phyloP scores from a whole-genome alignment of 2,113 vertebrate genomes.

The Xiphias gladius region DNA sequence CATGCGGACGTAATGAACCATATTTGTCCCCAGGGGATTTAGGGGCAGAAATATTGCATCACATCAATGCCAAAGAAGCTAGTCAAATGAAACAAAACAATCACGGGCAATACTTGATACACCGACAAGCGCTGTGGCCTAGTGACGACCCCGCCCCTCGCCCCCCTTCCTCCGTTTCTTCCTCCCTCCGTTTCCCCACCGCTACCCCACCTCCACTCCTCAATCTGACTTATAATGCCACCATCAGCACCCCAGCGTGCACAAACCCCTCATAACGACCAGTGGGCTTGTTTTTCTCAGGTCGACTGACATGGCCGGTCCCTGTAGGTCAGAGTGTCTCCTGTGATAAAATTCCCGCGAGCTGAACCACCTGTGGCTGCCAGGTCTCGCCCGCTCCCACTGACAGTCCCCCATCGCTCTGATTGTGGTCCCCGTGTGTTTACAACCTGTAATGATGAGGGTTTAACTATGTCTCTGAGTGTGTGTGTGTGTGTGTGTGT shows the following conservation, averaged over 20 bases:
- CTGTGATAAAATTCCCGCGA: slow-evolving; percentile 44
- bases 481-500: neutral
- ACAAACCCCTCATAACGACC: slow-evolving; percentile 51
- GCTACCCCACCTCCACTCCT: neutral
- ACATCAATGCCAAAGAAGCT: slow-evolving; percentile 58
- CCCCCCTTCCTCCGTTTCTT: neutral
- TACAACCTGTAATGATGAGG: slow-evolving; percentile 45
- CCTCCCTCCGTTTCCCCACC: neutral
- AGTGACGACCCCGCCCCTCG: neutral
- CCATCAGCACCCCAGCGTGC: neutral
- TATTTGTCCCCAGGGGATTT: slow-evolving; percentile 71
- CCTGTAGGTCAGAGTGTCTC: slow-evolving; percentile 66
- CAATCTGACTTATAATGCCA: neutral
- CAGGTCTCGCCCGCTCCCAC: slow-evolving; percentile 34
- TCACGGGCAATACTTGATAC: slow-evolving; percentile 21
- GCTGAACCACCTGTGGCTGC: slow-evolving; percentile 62
- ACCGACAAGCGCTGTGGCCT: slow-evolving; percentile 1
- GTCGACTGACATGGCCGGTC: slow-evolving; percentile 54
- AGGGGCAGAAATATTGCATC: slow-evolving; percentile 76
- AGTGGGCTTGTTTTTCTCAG: slow-evolving; percentile 82
- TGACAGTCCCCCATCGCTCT: neutral
- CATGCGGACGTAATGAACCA: slow-evolving; percentile 73
- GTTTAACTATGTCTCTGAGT: slow-evolving; percentile 4
- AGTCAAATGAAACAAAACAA: slow-evolving; percentile 45
- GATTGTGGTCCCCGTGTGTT: slow-evolving; percentile 46